Evolutionary conservation across 2,797 vertebrate species (phyloP).

Genomic region (Caiman crocodilus): DNA sequence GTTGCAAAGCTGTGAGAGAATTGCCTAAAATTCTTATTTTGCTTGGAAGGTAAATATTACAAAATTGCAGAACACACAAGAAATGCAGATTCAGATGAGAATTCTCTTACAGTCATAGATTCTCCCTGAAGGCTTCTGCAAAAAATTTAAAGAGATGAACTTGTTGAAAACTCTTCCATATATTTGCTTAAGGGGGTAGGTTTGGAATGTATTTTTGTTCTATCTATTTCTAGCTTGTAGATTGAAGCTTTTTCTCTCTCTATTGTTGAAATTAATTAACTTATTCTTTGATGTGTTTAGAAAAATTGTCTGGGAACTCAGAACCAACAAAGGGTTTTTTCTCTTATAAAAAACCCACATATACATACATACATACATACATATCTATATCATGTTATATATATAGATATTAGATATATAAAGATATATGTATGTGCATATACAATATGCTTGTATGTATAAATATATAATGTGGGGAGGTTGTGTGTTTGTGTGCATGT

Average conservation of each 20-base stretch:
- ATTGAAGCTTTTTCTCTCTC: not conserved
- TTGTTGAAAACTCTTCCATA: not conserved
- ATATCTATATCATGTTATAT: no score
- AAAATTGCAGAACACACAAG: not conserved
- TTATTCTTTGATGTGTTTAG: not conserved
- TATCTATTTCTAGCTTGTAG: not conserved
- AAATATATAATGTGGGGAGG: no score
- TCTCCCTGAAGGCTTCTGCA: slow-evolving; percentile 27
- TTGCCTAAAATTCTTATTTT: not conserved
- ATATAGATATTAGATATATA: no score
- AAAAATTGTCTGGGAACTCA: not conserved
- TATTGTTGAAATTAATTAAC: not conserved
- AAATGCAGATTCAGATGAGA: not conserved
- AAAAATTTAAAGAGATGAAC: slow-evolving; percentile 34
- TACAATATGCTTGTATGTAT: no score
- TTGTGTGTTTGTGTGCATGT: no score
- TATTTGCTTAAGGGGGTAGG: not conserved
- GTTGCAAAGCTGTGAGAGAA: not conserved
- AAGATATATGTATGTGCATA: no score
- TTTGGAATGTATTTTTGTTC: not conserved
- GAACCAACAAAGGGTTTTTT: not conserved
- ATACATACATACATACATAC: no score
- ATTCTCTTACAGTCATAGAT: not conserved
- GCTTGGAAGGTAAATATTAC: not conserved
- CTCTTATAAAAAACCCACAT: not conserved